Conservation (phyloP, 2,888 invertebrate genomes). For the Camptogramma bilineatum region DNA sequence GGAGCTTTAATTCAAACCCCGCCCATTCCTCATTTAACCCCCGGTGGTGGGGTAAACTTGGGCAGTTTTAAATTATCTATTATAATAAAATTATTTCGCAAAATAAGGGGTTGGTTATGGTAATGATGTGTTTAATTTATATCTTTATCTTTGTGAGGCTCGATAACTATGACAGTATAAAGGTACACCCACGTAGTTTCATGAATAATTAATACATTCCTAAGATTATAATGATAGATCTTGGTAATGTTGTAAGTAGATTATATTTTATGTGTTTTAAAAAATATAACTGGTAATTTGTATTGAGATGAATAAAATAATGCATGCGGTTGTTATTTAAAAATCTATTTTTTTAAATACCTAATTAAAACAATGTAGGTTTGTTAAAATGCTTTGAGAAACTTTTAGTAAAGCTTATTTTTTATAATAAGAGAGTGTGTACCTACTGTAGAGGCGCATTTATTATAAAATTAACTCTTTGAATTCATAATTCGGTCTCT, state of each 20-base stretch:
- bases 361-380: no score
- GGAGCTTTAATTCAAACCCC: conserved; percentile 69
- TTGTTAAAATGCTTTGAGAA: no score
- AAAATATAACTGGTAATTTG: no score
- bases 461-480: conserved; percentile 12
- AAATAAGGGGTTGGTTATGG: conserved; percentile 84
- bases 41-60: conserved; percentile 78
- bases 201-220: neutral
- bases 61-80: conserved; percentile 85
- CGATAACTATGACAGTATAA: conserved; percentile 47
- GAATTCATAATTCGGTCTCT: conserved; percentile 44
- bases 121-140: conserved; percentile 83
- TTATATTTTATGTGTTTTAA: no score
- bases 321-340: no score
- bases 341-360: no score
- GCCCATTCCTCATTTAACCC: conserved; percentile 78
- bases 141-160: conserved; percentile 58
- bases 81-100: conserved; percentile 84
- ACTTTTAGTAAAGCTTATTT: neutral
- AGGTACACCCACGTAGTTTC: neutral
- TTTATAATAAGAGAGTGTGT: neutral
- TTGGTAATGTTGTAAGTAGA: neutral
- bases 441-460: no score
- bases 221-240: no score
- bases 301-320: no score